Evolutionary conservation across 2,888 invertebrate genomes (phyloP), one percentile per base, ranked within the genome.

Genomic region (Scrobipalpa costella): DNA sequence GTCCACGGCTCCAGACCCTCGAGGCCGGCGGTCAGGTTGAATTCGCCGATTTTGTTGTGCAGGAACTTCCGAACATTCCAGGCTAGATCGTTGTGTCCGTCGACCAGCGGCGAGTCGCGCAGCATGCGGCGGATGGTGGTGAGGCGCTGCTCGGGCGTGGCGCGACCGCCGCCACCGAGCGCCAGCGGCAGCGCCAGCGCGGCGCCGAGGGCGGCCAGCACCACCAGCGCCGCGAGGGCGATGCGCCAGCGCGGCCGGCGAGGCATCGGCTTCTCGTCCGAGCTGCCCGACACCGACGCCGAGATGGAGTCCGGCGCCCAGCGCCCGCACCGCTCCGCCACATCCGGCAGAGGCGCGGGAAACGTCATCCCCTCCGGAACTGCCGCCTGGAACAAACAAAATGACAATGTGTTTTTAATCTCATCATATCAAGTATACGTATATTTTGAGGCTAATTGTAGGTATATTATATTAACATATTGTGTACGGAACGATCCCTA

Each of bases 21-120:
- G 66, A 95, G 88, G 70, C 94, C 93, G 68, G 92, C 92, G 74
- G 94, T 94, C 77, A 95, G 90, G 82, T 95, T 94, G 71, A 95
- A 92, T 68, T 92, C 92, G 66, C 92, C 90, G 70, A 96, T 92
- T 85, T 95, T 95, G 83, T 97, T 97, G 87, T 96, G 96, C 62
- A 96, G 94, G 87, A 97, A 97, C 85, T 96, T 96, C 67, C 97
- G 92, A 68, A 97, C 94, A 85, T 97, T 97, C 97, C 97, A 97
- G 38, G 97, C 96, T 76, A 97, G 92, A 83, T 97, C 97, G 86
- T 97, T 96, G 88, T 97, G 97, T 68, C 96, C 96, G 81, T 96
- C 95, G 73, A 95, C 94, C 69, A 95, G 93, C 63, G 95, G 95
- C 63, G 93, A 93, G 82, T 94, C 94, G 71, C 93, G 93, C 72